Conservation (phyloP, 2,113 vertebrate species). For the Eurystomus gularis region DNA sequence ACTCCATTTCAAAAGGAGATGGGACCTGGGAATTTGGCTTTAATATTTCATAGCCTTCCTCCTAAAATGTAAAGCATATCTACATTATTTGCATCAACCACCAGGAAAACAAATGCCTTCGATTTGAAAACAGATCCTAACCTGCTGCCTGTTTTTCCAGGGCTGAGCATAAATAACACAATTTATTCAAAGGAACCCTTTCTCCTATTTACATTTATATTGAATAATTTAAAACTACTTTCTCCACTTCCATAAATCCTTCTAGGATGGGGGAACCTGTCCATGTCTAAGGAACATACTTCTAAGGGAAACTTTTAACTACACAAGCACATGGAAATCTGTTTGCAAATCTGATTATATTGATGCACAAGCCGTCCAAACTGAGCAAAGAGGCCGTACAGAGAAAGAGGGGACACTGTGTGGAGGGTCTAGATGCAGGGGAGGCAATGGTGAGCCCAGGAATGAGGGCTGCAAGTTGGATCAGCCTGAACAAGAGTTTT, state of each 20-base stretch:
- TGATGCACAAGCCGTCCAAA: not conserved
- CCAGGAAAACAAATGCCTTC: conserved; percentile 25
- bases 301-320: not conserved
- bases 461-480: not conserved
- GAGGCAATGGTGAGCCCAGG: not conserved
- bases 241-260: conserved; percentile 74
- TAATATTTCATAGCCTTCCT: conserved; percentile 61
- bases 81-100: conserved; percentile 25
- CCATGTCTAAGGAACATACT: not conserved
- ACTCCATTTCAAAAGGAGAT: conserved; percentile 34
- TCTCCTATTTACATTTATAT: conserved; percentile 82
- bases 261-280: conserved; percentile 8
- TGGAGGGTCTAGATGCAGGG: not conserved
- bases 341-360: not conserved
- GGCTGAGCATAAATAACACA: conserved; percentile 64
- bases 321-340: not conserved
- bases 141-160: conserved; percentile 52
- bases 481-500: not conserved
- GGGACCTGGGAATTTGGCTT: conserved; percentile 42
- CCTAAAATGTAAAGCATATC: conserved; percentile 46
- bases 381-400: not conserved
- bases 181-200: conserved; percentile 73
- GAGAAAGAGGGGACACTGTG: not conserved
- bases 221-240: conserved; percentile 80
- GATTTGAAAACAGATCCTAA: conserved; percentile 35